Percentiles rank a stretch among this genome's conserved stretches.
phyloP scores from a whole-genome alignment of 2,888 invertebrate species.

The Pantelozetes paolii region DNA sequence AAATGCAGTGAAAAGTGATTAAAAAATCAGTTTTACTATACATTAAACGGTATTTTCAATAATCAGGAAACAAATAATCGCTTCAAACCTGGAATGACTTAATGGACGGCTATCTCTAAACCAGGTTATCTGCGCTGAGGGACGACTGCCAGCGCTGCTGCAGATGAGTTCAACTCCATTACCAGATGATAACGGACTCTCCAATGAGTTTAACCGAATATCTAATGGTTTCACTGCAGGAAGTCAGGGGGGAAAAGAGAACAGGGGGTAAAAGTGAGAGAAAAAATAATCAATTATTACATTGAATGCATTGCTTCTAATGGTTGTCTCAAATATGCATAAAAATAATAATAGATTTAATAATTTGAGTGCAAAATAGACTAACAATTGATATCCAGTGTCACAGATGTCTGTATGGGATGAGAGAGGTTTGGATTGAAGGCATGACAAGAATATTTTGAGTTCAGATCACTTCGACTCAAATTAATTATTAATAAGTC shows the following conservation, averaged over 20 bases:
- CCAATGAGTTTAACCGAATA: neutral
- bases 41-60: neutral
- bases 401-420: neutral
- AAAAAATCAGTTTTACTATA: too few species aligned
- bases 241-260: neutral
- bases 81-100: constrained; percentile 4
- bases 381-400: constrained; percentile 26
- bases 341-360: neutral
- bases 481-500: constrained; percentile 34
- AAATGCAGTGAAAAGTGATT: too few species aligned
- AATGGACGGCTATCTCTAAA: constrained; percentile 28
- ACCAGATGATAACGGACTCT: constrained; percentile 16
- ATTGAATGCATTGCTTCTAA: neutral
- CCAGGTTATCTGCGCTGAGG: constrained; percentile 17
- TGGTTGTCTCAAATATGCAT: neutral
- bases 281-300: neutral
- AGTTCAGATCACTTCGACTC: neutral
- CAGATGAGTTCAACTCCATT: constrained; percentile 7
- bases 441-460: neutral
- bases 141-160: neutral
- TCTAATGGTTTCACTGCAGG: constrained; percentile 7
- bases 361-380: neutral
- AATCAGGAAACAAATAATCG: neutral
- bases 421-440: neutral
- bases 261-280: neutral